These are phyloP conservation scores for Drosophila nigromelanica DNA, from an alignment of 1,140 invertebrate genomes.

Conservation along the genomic window DNA sequence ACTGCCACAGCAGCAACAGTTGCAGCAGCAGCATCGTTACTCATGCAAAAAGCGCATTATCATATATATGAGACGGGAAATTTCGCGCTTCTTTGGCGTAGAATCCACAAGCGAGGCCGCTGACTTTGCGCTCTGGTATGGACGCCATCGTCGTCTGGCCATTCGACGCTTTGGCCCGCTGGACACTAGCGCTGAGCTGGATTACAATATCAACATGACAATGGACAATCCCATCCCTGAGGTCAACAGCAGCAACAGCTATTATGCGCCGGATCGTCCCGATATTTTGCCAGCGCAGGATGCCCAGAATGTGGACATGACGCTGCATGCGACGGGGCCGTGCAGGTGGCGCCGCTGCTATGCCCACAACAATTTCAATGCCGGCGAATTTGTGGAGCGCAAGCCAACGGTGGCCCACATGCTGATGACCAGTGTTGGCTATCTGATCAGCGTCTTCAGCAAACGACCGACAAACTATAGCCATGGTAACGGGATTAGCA, in stretches of 20 bases:
- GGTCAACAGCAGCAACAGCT: slow-evolving; percentile 18
- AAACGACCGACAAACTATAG: slow-evolving; percentile 82
- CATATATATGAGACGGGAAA: slow-evolving; percentile 88
- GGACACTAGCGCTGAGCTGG: slow-evolving; percentile 27
- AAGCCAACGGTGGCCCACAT: slow-evolving; percentile 87
- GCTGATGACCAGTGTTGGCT: slow-evolving; percentile 86
- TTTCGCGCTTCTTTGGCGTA: slow-evolving; percentile 90
- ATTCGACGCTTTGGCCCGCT: slow-evolving; percentile 75
- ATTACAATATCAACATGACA: slow-evolving; percentile 38
- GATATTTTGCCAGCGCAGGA: slow-evolving; percentile 83
- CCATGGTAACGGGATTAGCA: slow-evolving; percentile 64
- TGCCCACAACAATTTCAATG: slow-evolving; percentile 60
- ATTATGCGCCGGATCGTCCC: slow-evolving; percentile 66
- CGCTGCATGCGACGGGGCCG: neutral
- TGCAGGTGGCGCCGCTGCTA: slow-evolving; percentile 35
- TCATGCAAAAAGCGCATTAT: slow-evolving; percentile 82
- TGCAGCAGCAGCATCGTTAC: slow-evolving; percentile 46
- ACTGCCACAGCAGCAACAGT: slow-evolving; percentile 22
- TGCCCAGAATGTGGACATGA: slow-evolving; percentile 45
- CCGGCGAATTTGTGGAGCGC: slow-evolving; percentile 75
- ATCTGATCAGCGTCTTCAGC: slow-evolving; percentile 85
- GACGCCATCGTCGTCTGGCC: slow-evolving; percentile 88
- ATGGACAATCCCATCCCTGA: neutral
- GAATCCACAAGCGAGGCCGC: slow-evolving; percentile 87
- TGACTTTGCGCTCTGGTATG: slow-evolving; percentile 88